These are phyloP conservation scores for Pachliopta kotzebuea DNA, from an alignment of 2,888 invertebrate species.

Conservation along the genomic window DNA sequence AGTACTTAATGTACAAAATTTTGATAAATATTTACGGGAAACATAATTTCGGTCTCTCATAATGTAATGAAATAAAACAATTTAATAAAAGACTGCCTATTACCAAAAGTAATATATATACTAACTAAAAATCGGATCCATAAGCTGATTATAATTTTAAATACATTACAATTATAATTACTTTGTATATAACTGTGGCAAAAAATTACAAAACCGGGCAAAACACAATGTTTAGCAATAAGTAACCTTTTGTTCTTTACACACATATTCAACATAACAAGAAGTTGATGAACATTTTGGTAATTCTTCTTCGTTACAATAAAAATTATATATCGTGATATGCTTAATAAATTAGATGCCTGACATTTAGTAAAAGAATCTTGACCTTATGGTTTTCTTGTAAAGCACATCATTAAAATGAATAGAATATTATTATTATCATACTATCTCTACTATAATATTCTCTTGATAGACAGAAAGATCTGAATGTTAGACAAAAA, in stretches of 20 bases:
- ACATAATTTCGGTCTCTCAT: too few relatives aligned
- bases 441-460: slow-evolving; percentile 8
- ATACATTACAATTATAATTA: not conserved
- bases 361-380: slow-evolving; percentile 26
- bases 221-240: not conserved
- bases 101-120: too few relatives aligned
- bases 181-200: not conserved
- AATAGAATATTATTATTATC: slow-evolving; percentile 16
- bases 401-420: slow-evolving; percentile 25
- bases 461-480: slow-evolving; percentile 7
- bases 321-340: slow-evolving; percentile 21
- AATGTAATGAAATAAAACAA: too few relatives aligned
- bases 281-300: slow-evolving; percentile 8
- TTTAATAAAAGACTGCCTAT: too few relatives aligned
- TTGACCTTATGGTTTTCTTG: slow-evolving; percentile 29
- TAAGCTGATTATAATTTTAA: not conserved
- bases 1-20: too few relatives aligned
- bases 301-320: slow-evolving; percentile 23
- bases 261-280: slow-evolving; percentile 2
- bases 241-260: slow-evolving; percentile 10
- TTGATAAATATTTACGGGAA: too few relatives aligned
- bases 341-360: slow-evolving; percentile 23
- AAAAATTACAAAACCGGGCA: not conserved
- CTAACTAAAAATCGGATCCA: too few relatives aligned
- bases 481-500: not conserved